Evolutionary conservation across 2,888 invertebrate genomes (phyloP).

Genomic region (Octonoba sinensis): DNA sequence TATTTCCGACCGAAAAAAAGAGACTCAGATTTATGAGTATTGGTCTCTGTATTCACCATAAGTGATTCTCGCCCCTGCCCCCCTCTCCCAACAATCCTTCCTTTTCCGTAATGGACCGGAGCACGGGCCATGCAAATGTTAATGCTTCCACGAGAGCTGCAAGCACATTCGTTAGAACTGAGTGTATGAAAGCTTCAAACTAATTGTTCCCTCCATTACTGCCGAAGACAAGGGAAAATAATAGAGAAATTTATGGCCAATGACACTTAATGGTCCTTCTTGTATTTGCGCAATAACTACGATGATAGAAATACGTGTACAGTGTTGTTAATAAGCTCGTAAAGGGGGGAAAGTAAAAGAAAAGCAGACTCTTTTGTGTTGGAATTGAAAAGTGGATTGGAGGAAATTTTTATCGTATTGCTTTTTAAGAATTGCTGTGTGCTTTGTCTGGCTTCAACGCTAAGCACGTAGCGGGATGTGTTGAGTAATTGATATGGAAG

Average conservation of each 20-base stretch:
- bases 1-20: constrained; percentile 5
- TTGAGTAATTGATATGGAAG: constrained; percentile 1
- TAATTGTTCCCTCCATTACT: constrained; percentile 23
- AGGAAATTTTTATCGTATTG: constrained; percentile 9
- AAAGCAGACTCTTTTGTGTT: constrained; percentile 15
- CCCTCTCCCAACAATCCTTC: too few species aligned
- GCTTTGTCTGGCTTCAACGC: neutral
- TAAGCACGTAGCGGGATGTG: neutral
- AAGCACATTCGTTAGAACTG: constrained; percentile 1
- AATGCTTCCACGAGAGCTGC: constrained; percentile 6
- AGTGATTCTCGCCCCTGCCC: neutral
- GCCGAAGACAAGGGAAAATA: constrained; percentile 13
- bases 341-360: neutral
- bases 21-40: constrained; percentile 15
- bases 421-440: neutral
- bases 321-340: constrained; percentile 9
- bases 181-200: constrained; percentile 1
- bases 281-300: constrained; percentile 11
- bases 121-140: constrained; percentile 13
- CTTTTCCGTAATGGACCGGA: neutral
- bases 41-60: neutral
- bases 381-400: constrained; percentile 14
- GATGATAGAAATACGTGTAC: constrained; percentile 11
- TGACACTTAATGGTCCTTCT: constrained; percentile 14
- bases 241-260: constrained; percentile 24